Percentiles rank a stretch among this genome's conserved stretches.
phyloP scores from a whole-genome alignment of 2,113 vertebrate species.

The Alexandromys fortis region DNA sequence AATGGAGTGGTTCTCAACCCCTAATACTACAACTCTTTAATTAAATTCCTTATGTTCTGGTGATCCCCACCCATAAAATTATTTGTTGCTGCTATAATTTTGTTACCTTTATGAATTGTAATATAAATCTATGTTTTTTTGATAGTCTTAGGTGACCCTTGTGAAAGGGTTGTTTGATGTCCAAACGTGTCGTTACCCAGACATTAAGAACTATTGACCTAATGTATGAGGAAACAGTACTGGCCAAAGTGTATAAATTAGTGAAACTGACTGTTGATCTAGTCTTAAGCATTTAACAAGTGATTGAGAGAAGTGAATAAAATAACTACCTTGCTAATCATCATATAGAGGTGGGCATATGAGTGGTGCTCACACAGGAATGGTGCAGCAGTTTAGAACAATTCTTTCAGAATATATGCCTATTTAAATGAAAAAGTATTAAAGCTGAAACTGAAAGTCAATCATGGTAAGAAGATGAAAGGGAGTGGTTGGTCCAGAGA shows the following conservation, averaged over 20 bases:
- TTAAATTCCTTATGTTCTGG: neutral
- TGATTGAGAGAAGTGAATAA: neutral
- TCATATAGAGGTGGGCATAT: neutral
- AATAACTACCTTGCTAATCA: neutral
- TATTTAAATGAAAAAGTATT: neutral
- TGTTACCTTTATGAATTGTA: neutral
- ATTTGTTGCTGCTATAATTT: neutral
- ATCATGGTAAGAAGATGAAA: neutral
- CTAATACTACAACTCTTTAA: fast-evolving
- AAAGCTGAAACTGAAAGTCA: neutral
- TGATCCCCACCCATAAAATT: neutral
- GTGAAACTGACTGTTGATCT: neutral
- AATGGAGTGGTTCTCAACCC: neutral
- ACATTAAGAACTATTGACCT: neutral
- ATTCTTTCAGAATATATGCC: neutral
- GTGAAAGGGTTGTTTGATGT: neutral
- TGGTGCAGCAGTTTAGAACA: neutral
- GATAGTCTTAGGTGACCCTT: neutral
- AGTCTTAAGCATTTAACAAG: neutral
- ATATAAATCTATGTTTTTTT: neutral
- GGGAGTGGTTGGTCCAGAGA: fast-evolving
- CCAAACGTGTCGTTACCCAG: neutral
- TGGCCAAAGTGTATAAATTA: neutral
- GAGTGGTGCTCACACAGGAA: neutral
- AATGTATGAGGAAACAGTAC: neutral